phyloP scores from a whole-genome alignment of 2,113 vertebrate species.

The Pituophis catenifer region DNA sequence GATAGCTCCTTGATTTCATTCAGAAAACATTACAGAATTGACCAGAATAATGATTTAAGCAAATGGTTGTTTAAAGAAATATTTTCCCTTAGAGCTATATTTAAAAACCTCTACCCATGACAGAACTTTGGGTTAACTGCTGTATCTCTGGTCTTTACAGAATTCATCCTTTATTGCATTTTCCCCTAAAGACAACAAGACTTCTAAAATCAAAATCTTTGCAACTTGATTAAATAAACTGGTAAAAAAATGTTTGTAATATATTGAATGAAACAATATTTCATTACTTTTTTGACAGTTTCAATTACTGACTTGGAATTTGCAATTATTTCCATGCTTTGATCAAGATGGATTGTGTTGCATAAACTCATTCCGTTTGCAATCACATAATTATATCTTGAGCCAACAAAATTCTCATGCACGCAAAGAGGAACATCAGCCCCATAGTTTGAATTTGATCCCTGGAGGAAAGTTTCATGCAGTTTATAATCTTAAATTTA shows the following conservation, averaged over 20 bases:
- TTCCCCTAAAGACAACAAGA: neutral
- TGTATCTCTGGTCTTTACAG: accelerated
- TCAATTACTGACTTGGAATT: neutral
- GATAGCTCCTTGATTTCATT: neutral
- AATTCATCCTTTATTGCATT: neutral
- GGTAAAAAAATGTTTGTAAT: neutral
- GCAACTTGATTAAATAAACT: neutral
- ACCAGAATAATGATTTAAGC: neutral
- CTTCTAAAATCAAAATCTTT: neutral
- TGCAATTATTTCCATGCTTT: constrained; percentile 24
- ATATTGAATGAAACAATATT: constrained; percentile 1
- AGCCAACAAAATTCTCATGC: neutral
- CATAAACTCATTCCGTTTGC: neutral
- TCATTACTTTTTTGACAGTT: constrained; percentile 33
- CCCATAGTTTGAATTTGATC: neutral
- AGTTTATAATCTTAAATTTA: neutral
- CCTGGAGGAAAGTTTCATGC: constrained; percentile 35
- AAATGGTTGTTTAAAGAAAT: neutral
- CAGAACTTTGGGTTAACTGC: neutral
- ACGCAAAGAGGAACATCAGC: accelerated
- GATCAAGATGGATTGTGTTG: constrained; percentile 18
- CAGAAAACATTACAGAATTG: neutral
- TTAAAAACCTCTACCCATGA: neutral
- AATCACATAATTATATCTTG: neutral
- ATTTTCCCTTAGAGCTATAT: neutral